Evolutionary conservation across 2,113 vertebrate species (phyloP), one percentile per base, ranked within the genome.

Genomic region (Xiphophorus couchianus): DNA sequence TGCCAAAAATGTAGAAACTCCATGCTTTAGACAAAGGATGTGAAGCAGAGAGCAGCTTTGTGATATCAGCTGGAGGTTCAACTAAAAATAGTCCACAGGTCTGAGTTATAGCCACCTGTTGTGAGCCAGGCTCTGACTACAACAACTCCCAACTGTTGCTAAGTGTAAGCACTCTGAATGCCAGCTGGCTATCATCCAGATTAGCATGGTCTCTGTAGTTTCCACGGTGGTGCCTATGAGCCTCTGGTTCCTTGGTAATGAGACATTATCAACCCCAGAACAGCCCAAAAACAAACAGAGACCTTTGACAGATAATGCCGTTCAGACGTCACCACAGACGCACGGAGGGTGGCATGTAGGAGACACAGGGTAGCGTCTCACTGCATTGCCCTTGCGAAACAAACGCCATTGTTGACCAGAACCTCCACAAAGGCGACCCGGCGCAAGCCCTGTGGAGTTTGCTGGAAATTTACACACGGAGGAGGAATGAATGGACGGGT

Each of bases 271-370:
- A 89, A 63, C 58, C 75, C 63, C 10, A 17, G 76, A 84, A 85
- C 83, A 77, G 88, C 88, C 87, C 88, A 93, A 93, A 37, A 91
- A 92, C 93, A 94, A 94, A 95, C 93, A 93, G 58, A 78, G 87
- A 86, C 84, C 90, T 87, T 68, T 81, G 74, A 76, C 85, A 90
- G 90, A 94, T 94, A 94, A 92, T 90, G 80, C 73, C 74, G 76
- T 69, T 86, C 69, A 74, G 90, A 94, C 93, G 93, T 94, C 93
- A 94, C 83, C 86, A 77, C 87, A 85, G 88, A 90, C 87, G 89
- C 83, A 86, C 79, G 64, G 84, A 83, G 85, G 69, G 79, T 78
- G 89, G 88, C 91, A 88, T 80, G 83, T 68, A 86, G 89, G 84
- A 90, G 90, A 89, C 90, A 81, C 71, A 60, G 82, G 74, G 83